Percentiles rank a stretch among this genome's conserved stretches.
phyloP scores from a whole-genome alignment of 2,888 invertebrate genomes.

The Cylindroiulus punctatus region DNA sequence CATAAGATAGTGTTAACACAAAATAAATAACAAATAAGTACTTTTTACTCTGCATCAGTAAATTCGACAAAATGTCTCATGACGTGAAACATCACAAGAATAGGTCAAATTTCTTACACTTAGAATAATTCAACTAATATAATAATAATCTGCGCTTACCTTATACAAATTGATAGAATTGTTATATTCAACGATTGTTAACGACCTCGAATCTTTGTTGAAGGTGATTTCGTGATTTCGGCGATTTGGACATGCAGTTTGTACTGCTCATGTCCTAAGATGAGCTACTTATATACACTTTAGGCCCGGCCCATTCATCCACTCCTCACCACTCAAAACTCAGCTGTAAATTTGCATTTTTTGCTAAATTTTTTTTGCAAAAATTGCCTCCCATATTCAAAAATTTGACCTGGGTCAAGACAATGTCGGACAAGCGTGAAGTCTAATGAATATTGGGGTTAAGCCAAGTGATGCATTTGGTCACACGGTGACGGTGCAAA shows the following conservation, averaged over 20 bases:
- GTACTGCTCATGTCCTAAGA: not conserved
- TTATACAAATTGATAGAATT: not conserved
- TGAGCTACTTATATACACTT: not conserved
- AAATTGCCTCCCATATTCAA: not conserved
- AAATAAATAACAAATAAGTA: no score
- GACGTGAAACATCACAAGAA: no score
- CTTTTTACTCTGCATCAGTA: no score
- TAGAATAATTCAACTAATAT: no score
- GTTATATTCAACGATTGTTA: not conserved
- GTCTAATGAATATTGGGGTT: slow-evolving; percentile 41
- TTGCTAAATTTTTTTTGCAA: not conserved
- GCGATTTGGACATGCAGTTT: not conserved
- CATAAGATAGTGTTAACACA: no score
- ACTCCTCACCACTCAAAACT: slow-evolving; percentile 14
- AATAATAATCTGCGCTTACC: not conserved
- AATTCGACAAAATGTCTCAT: no score
- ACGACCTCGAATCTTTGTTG: not conserved
- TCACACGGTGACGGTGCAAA: slow-evolving; percentile 22
- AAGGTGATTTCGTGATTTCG: not conserved
- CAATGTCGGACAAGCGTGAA: slow-evolving; percentile 39
- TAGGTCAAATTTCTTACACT: no score
- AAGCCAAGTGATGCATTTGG: slow-evolving; percentile 30
- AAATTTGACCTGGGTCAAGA: slow-evolving; percentile 44
- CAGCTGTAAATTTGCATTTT: not conserved
- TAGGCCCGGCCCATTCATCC: not conserved